A percentile compares a stretch with the other conserved stretches of the same genome.
Conservation (phyloP, 64 coral and sea anemone genomes). For the Stichodactyla helianthus region DNA sequence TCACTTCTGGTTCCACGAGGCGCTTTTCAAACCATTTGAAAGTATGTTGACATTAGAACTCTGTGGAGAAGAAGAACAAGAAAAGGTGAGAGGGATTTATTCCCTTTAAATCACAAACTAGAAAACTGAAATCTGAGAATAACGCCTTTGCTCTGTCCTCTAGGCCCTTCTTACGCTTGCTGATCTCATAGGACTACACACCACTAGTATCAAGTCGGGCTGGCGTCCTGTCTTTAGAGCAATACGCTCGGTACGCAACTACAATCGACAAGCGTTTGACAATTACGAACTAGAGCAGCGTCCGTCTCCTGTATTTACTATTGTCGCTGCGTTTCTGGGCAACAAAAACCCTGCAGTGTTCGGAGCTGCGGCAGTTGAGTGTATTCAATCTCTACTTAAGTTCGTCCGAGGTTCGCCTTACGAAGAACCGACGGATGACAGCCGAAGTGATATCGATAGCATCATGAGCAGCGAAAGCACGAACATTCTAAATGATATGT, state of each 20-base stretch:
- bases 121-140: too few relatives aligned
- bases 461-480: slow-evolving; percentile 63
- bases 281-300: slow-evolving; percentile 52
- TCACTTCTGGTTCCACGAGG: slow-evolving; percentile 98
- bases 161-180: slow-evolving; percentile 38
- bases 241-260: slow-evolving; percentile 49
- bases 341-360: slow-evolving; percentile 95
- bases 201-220: slow-evolving; percentile 84
- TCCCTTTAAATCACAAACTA: too few relatives aligned
- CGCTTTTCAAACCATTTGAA: slow-evolving; percentile 81
- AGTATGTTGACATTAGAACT: slow-evolving; percentile 43
- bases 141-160: background rate
- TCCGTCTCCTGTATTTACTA: slow-evolving; percentile 55
- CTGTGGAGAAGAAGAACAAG: slow-evolving; percentile 73
- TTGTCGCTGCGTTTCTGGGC: slow-evolving; percentile 74
- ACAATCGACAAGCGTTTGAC: slow-evolving; percentile 37
- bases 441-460: slow-evolving; percentile 87
- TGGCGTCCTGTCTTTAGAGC: slow-evolving; percentile 84
- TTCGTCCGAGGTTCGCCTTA: slow-evolving; percentile 66
- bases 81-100: slow-evolving; percentile 46
- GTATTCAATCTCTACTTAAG: slow-evolving; percentile 81
- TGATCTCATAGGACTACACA: slow-evolving; percentile 68
- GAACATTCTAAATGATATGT: slow-evolving; percentile 67
- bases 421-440: slow-evolving; percentile 65
- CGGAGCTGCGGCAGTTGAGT: slow-evolving; percentile 70